Evolutionary conservation across 2,888 invertebrate species (phyloP), one percentile per base, ranked within the genome.

Genomic region (Elysia crispata): DNA sequence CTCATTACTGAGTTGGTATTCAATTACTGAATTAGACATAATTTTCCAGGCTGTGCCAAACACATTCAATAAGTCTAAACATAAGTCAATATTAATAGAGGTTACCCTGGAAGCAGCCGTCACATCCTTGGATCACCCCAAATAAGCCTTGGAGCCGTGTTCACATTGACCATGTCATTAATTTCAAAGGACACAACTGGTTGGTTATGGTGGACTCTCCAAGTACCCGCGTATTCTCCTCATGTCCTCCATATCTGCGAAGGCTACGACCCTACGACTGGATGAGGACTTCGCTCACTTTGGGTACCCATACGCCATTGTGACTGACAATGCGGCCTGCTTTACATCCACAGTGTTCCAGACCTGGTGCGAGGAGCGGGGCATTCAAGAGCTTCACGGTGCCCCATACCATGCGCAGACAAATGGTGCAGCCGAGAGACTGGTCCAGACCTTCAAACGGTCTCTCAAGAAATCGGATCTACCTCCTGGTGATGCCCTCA

Each of bases 381-480:
- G 5, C 23, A 77, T 67, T 18, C n/a, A 28, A 28, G n/a, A 77
- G 1, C 30, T 28, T 15, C 33, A 57, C 31, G 76, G 76, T 5
- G 31, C 57, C 33, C 30, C 30, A 0, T 87, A 87, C 60, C 84
- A 86, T 60, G 82, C 86, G 25, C 81, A 76, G 3, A 78, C 70
- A 20, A 83, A 81, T 62, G 83, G 82, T 6, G 49, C 79, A 15
- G 84, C 84, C 20, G 84, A 85, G 76, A 75, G 82, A 33, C 60
- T 76, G 28, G 84, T 87, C 31, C 83, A 86, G 70, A 79, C 81
- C 5, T 80, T 86, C 31, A 86, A 86, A 31, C 60, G 77, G n/a
- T 62, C 76, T 3, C 30, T 69, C 41, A 76, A 77, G 67, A 66
- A 66, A 25, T 66, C 67, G 18, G 15, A 23, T 28, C 30, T 66